Percentiles rank a stretch among this genome's conserved stretches.
Conservation (phyloP, 1,140 invertebrate genomes). For the Berghia stephanieae region DNA sequence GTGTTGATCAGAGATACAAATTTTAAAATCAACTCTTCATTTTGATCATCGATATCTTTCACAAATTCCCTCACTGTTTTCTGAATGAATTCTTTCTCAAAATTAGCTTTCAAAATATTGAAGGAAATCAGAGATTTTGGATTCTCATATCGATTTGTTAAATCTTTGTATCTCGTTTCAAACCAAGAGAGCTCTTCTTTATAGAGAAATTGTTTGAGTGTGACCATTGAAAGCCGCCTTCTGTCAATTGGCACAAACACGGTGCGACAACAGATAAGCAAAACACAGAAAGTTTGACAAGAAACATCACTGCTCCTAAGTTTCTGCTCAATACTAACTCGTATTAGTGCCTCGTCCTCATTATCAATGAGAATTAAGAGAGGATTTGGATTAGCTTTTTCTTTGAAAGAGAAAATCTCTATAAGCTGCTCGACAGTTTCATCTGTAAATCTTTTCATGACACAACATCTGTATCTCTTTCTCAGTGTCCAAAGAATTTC, state of each 20-base stretch:
- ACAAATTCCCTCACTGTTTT: constrained; percentile 41
- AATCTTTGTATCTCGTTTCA: constrained; percentile 32
- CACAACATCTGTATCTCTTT: constrained; percentile 44
- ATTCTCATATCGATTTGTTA: constrained; percentile 31
- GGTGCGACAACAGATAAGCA: too few species aligned
- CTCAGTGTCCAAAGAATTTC: constrained; percentile 50
- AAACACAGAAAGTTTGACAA: too few species aligned
- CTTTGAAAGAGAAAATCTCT: constrained; percentile 36
- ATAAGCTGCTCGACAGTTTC: constrained; percentile 43
- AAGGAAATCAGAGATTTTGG: constrained; percentile 47
- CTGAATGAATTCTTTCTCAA: constrained; percentile 41
- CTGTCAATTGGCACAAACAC: too few species aligned
- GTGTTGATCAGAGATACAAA: constrained; percentile 43
- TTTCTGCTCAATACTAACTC: too few species aligned
- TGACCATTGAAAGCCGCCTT: too few species aligned
- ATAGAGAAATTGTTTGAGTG: too few species aligned
- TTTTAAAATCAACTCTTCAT: constrained; percentile 42
- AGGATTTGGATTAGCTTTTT: constrained; percentile 35
- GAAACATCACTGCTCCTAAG: too few species aligned
- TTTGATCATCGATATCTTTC: constrained; percentile 26
- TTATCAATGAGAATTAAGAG: constrained; percentile 53
- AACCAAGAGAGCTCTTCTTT: too few species aligned
- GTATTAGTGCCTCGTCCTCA: constrained; percentile 53
- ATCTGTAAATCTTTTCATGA: constrained; percentile 45
- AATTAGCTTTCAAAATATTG: constrained; percentile 49